These are phyloP conservation scores for Theretra japonica DNA, from an alignment of 2,888 invertebrate genomes.

Conservation along the genomic window DNA sequence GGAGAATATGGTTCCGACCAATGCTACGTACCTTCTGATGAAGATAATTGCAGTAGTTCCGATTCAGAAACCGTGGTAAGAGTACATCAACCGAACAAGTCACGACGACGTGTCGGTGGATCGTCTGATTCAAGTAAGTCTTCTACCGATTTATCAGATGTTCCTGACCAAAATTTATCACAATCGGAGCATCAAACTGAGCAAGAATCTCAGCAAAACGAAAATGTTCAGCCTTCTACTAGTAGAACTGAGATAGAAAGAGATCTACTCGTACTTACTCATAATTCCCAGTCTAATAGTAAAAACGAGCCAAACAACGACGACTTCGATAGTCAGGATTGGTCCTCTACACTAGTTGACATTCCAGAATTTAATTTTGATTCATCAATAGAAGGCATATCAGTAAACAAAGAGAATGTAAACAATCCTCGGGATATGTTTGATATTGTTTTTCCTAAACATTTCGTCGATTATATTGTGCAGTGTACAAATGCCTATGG, in stretches of 20 bases:
- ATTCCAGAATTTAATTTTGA: slow-evolving; percentile 37
- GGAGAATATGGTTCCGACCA: slow-evolving; percentile 35
- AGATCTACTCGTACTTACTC: slow-evolving; percentile 25
- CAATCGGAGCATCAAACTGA: slow-evolving; percentile 32
- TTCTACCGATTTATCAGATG: slow-evolving; percentile 32
- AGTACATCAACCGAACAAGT: slow-evolving; percentile 25
- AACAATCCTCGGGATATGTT: slow-evolving; percentile 32
- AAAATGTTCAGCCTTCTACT: slow-evolving; percentile 33
- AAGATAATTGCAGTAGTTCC: slow-evolving; percentile 33
- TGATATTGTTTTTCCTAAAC: slow-evolving; percentile 33
- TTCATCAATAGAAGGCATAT: slow-evolving; percentile 33
- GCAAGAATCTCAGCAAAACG: slow-evolving; percentile 20
- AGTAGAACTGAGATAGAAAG: slow-evolving; percentile 9
- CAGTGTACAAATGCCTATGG: slow-evolving; percentile 30
- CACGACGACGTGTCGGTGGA: slow-evolving; percentile 30
- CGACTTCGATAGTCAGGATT: slow-evolving; percentile 29
- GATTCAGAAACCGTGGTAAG: slow-evolving; percentile 27
- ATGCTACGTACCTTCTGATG: slow-evolving; percentile 32
- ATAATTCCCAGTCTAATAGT: slow-evolving; percentile 31
- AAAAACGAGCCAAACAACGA: slow-evolving; percentile 28
- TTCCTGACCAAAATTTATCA: slow-evolving; percentile 32
- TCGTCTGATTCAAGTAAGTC: slow-evolving; percentile 36
- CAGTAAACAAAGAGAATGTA: slow-evolving; percentile 29
- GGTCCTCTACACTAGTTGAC: slow-evolving; percentile 34
- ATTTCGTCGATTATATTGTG: slow-evolving; percentile 35